These are phyloP conservation scores for Cyanoliseus patagonus DNA, from an alignment of 2,113 vertebrate genomes.

Conservation along the genomic window DNA sequence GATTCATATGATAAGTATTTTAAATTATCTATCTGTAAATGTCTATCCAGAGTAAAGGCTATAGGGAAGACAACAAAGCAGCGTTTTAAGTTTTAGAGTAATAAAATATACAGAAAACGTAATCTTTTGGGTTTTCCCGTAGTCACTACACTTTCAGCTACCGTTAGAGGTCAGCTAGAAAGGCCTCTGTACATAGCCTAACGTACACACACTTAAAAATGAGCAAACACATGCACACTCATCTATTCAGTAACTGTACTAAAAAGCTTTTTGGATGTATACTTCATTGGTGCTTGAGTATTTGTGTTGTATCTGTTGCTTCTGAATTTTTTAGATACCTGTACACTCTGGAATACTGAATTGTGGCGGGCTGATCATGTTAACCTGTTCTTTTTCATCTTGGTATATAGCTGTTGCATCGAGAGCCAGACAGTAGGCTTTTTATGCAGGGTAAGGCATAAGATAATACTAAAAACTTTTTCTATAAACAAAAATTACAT, in stretches of 20 bases:
- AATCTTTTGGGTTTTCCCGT: neutral
- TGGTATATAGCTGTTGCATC: neutral
- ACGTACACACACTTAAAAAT: neutral
- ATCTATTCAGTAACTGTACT: neutral
- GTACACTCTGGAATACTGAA: fast-evolving
- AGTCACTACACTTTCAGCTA: neutral
- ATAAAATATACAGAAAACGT: neutral
- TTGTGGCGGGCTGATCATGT: too few species aligned
- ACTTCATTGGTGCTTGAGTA: neutral
- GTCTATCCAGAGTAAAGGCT: neutral
- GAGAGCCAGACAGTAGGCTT: neutral
- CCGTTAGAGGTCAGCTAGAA: neutral
- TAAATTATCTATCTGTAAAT: neutral
- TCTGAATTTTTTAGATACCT: neutral
- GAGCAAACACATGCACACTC: neutral
- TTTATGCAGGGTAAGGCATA: neutral
- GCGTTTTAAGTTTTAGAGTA: neutral
- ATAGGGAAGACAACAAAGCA: neutral
- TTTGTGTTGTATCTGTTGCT: neutral
- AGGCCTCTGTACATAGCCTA: neutral
- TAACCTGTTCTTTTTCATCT: neutral
- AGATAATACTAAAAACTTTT: neutral
- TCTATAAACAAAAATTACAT: neutral
- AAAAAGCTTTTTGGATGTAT: neutral
- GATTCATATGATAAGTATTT: slow-evolving; percentile 26